A percentile compares a stretch with the other conserved stretches of the same genome.
phyloP scores from a whole-genome alignment of 1,140 invertebrate species.

The Cyclargus thomasi region DNA sequence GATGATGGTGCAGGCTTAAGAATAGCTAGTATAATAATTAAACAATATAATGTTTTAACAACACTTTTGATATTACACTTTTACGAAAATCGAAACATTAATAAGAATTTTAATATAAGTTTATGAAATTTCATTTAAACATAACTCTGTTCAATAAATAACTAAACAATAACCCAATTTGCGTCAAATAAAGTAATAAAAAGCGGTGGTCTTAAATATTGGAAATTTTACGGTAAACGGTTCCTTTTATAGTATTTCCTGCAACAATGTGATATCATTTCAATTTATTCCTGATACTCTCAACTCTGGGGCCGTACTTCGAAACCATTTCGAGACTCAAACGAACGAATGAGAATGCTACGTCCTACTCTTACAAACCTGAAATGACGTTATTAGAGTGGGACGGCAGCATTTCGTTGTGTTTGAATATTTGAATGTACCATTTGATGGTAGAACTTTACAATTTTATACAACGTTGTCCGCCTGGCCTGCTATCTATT shows the following conservation, averaged over 20 bases:
- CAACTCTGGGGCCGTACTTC: no score
- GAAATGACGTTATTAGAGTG: no score
- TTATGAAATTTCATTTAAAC: not conserved
- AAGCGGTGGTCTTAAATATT: constrained; percentile 1
- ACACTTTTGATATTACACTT: no score
- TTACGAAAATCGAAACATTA: no score
- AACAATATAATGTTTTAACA: no score
- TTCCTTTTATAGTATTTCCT: constrained; percentile 5
- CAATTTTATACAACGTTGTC: not conserved
- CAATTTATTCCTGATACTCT: constrained; percentile 2
- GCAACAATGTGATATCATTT: constrained; percentile 11
- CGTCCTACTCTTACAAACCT: no score
- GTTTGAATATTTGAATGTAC: no score
- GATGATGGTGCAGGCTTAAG: not conserved
- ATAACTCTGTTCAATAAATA: not conserved
- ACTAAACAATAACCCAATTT: constrained; percentile 1
- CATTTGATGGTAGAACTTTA: no score
- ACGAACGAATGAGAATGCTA: no score
- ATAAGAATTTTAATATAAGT: not conserved
- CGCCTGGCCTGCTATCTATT: constrained; percentile 1
- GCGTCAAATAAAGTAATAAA: not conserved
- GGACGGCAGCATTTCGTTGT: no score
- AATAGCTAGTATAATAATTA: no score
- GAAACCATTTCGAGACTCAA: no score
- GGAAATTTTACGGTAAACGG: not conserved